phyloP scores from a whole-genome alignment of 2,113 vertebrate species.

The Dipodomys spectabilis region DNA sequence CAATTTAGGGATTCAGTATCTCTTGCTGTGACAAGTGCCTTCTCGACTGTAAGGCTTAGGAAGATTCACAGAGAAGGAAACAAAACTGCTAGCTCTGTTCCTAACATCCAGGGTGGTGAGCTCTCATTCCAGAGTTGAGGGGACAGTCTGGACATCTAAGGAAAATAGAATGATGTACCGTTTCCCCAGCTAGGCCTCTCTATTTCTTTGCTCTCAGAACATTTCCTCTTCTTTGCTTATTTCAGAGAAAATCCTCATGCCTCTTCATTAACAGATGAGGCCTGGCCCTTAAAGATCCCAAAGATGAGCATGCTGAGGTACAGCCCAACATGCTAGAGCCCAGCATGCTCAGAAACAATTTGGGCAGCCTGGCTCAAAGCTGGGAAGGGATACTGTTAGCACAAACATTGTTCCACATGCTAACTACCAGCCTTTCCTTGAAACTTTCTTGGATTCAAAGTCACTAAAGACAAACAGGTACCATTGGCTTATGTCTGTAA shows the following conservation, averaged over 20 bases:
- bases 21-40: slow-evolving; percentile 48
- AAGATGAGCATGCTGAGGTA: not conserved
- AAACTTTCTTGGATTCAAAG: not conserved
- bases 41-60: slow-evolving; percentile 55
- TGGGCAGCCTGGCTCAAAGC: not conserved
- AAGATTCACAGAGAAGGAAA: slow-evolving; percentile 66
- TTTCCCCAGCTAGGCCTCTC: slow-evolving; percentile 61
- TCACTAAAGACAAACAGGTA: not conserved
- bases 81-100: slow-evolving; percentile 35
- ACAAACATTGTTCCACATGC: not conserved
- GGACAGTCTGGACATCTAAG: slow-evolving; percentile 1
- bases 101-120: slow-evolving; percentile 50
- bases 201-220: slow-evolving; percentile 43
- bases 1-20: not conserved
- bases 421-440: slow-evolving; percentile 38
- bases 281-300: not conserved
- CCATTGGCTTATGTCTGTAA: no score
- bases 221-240: slow-evolving; percentile 59
- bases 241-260: slow-evolving; percentile 23
- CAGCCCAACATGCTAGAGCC: rapidly evolving
- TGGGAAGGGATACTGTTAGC: not conserved
- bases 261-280: slow-evolving; percentile 43
- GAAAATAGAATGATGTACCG: slow-evolving; percentile 67
- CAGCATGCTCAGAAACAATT: not conserved
- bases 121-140: slow-evolving; percentile 19